Evolutionary conservation across 1,140 invertebrate genomes (phyloP).

Genomic region (Octopus sinensis): DNA sequence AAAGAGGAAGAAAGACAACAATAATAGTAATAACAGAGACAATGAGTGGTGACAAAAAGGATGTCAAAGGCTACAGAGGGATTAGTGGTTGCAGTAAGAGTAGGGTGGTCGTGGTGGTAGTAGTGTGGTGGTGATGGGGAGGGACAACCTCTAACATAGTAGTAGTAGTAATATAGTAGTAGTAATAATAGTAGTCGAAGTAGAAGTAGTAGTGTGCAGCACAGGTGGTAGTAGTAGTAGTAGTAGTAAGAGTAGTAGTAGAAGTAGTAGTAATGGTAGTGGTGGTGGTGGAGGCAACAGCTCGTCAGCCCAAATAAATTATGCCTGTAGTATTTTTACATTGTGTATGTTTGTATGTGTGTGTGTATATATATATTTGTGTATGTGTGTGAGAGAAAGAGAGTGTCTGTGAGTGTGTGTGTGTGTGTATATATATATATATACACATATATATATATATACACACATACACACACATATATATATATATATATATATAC

Average conservation of each 20-base stretch:
- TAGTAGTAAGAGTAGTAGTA: neutral
- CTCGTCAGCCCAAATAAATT: slow-evolving; percentile 11
- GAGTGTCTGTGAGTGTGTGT: too few relatives aligned
- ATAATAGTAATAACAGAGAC: neutral
- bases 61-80: neutral
- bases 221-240: neutral
- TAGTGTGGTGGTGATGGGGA: neutral
- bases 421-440: too few relatives aligned
- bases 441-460: too few relatives aligned
- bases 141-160: slow-evolving; percentile 6
- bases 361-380: too few relatives aligned
- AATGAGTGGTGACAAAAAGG: neutral
- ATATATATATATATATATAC: slow-evolving; percentile 8
- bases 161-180: neutral
- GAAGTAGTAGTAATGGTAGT: neutral
- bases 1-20: neutral
- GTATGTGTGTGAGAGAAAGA: too few relatives aligned
- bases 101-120: neutral
- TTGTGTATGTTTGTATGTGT: neutral
- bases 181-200: neutral
- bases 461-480: too few relatives aligned
- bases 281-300: slow-evolving; percentile 9
- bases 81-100: neutral
- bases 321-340: neutral
- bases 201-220: neutral